Percentiles rank a stretch among this genome's conserved stretches.
These are phyloP conservation scores for Enteromius treurensis DNA, from an alignment of 2,797 vertebrate species.

Conservation along the genomic window DNA sequence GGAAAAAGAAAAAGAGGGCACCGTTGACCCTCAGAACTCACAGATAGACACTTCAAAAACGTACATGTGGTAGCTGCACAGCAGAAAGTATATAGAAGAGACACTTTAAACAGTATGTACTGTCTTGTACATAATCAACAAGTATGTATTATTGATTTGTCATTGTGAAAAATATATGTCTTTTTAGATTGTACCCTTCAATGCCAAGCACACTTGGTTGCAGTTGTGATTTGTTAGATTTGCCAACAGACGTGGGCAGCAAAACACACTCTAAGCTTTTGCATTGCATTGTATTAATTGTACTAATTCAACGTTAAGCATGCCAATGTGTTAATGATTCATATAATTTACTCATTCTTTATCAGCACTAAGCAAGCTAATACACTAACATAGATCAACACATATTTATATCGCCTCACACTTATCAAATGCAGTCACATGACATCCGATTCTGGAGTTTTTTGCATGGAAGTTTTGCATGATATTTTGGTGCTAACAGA, in stretches of 20 bases:
- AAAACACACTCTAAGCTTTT: conserved; percentile 55
- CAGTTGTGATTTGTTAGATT: conserved; percentile 51
- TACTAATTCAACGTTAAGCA: conserved; percentile 53
- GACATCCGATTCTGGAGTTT: conserved; percentile 41
- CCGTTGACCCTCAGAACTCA: conserved; percentile 68
- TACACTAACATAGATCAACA: conserved; percentile 15
- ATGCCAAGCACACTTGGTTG: conserved; percentile 55
- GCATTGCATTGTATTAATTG: conserved; percentile 43
- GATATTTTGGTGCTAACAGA: conserved; percentile 51
- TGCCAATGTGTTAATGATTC: conserved; percentile 56
- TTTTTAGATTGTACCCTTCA: conserved; percentile 62
- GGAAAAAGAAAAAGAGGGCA: conserved; percentile 73
- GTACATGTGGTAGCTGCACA: conserved; percentile 80
- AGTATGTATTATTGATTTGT: conserved; percentile 61
- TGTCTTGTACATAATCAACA: conserved; percentile 60
- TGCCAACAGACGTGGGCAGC: conserved; percentile 50
- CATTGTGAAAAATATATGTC: conserved; percentile 63
- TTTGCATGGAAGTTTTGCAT: conserved; percentile 64
- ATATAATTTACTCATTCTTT: conserved; percentile 53
- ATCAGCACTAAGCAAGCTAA: conserved; percentile 19
- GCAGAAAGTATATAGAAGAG: conserved; percentile 25
- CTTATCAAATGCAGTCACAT: background rate
- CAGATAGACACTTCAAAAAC: conserved; percentile 86
- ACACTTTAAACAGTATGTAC: conserved; percentile 51
- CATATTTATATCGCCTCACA: conserved; percentile 18